Conservation (phyloP, 2,888 invertebrate genomes). For the Orthosia cruda region DNA sequence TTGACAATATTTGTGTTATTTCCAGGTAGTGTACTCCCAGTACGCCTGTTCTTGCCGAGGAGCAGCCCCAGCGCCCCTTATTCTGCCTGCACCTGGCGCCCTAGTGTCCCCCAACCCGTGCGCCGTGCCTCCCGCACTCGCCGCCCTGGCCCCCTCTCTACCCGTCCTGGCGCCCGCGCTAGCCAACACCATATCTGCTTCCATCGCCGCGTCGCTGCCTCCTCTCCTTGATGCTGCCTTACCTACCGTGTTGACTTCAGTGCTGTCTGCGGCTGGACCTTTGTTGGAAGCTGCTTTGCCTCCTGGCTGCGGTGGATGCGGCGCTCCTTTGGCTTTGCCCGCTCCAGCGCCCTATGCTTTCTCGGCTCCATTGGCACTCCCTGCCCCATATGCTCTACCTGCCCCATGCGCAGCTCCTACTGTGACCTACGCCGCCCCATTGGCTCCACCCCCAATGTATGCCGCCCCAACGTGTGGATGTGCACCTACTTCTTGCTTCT, state of each 20-base stretch:
- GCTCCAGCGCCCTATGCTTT: conserved; percentile 19
- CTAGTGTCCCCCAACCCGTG: conserved; percentile 30
- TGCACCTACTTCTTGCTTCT: conserved; percentile 39
- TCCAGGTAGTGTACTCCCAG: conserved; percentile 52
- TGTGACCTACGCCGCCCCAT: conserved; percentile 34
- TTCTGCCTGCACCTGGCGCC: conserved; percentile 58
- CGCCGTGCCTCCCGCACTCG: conserved; percentile 58
- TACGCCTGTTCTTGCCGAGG: conserved; percentile 42
- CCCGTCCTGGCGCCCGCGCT: conserved; percentile 71
- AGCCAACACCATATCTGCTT: conserved; percentile 70
- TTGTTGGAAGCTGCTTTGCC: conserved; percentile 73
- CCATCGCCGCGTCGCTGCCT: conserved; percentile 70
- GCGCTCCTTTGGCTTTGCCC: conserved; percentile 13
- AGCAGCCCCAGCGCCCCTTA: conserved; percentile 54
- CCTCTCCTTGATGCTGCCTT: conserved; percentile 76
- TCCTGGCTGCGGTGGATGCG: conserved; percentile 39
- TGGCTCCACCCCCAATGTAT: conserved; percentile 48
- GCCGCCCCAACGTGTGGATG: conserved; percentile 54
- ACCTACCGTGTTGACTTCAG: conserved; percentile 78
- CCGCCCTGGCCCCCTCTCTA: conserved; percentile 69
- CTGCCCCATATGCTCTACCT: conserved; percentile 31
- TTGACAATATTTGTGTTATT: neutral
- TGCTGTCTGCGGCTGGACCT: conserved; percentile 76
- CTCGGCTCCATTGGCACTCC: conserved; percentile 36
- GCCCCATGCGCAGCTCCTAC: conserved; percentile 37